Evolutionary conservation across 2,113 vertebrate species (phyloP).

Genomic region (Zeus faber): DNA sequence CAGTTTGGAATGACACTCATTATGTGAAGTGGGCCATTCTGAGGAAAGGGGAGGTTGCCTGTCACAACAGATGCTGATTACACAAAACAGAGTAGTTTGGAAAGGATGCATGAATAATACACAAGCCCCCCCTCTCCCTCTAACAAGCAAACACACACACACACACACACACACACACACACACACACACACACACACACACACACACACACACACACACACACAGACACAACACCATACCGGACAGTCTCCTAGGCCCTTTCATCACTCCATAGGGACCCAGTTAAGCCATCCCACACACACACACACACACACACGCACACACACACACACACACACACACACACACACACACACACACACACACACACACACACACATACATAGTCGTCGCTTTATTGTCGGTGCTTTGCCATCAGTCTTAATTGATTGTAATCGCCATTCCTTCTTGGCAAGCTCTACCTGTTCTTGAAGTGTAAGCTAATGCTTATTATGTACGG

Average conservation of each 20-base stretch:
- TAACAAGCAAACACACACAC: too few species aligned
- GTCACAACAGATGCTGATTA: slow-evolving; percentile 72
- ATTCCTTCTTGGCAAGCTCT: slow-evolving; percentile 64
- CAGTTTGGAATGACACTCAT: slow-evolving; percentile 74
- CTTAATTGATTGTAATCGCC: slow-evolving; percentile 71
- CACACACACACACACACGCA: too few species aligned
- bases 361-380: slow-evolving; percentile 22
- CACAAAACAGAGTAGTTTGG: slow-evolving; percentile 70
- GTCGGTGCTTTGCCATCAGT: slow-evolving; percentile 63
- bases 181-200: too few species aligned
- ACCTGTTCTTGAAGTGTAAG: slow-evolving; percentile 62
- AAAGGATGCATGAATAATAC: slow-evolving; percentile 61
- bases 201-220: too few species aligned
- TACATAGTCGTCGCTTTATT: slow-evolving; percentile 42
- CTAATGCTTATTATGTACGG: slow-evolving; percentile 69
- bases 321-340: too few species aligned
- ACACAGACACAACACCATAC: too few species aligned
- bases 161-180: too few species aligned
- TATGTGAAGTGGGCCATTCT: slow-evolving; percentile 74
- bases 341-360: too few species aligned
- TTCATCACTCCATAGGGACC: too few species aligned
- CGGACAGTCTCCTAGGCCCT: too few species aligned
- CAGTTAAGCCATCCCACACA: too few species aligned
- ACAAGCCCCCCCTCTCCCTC: slow-evolving; percentile 24
- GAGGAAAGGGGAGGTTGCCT: slow-evolving; percentile 64